phyloP scores from a whole-genome alignment of 2,797 vertebrate genomes.

The Numenius phaeopus region DNA sequence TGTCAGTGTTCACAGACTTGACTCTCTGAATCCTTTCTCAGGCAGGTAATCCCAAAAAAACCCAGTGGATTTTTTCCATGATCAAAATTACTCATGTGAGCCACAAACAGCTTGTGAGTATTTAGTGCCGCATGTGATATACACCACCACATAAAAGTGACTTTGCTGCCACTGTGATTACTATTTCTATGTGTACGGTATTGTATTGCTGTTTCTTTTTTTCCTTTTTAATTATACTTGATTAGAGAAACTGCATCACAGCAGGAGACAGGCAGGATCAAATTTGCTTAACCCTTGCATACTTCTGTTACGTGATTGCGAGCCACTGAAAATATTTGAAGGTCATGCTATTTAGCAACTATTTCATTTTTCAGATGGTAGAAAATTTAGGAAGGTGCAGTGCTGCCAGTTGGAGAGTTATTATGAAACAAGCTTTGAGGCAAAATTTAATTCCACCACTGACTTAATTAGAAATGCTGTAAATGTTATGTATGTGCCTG shows the following conservation, averaged over 20 bases:
- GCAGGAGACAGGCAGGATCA: slow-evolving; percentile 23
- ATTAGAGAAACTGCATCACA: slow-evolving; percentile 39
- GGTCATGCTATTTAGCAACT: neutral
- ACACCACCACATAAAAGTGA: neutral
- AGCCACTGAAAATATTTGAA: neutral
- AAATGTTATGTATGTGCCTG: neutral
- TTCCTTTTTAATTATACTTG: slow-evolving; percentile 38
- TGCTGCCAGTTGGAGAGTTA: neutral
- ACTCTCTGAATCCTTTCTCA: neutral
- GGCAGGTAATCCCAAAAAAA: neutral
- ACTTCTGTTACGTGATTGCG: neutral
- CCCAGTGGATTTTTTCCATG: neutral
- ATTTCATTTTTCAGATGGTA: neutral
- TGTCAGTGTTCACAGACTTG: neutral
- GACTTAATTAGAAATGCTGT: neutral
- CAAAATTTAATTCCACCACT: neutral
- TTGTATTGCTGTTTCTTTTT: slow-evolving; percentile 21
- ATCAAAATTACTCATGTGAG: neutral
- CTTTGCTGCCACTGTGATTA: slow-evolving; percentile 24
- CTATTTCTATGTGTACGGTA: neutral
- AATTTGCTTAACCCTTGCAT: slow-evolving; percentile 2
- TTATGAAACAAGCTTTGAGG: neutral
- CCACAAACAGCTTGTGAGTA: neutral
- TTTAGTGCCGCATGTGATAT: neutral
- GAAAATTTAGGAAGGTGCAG: neutral